These are phyloP conservation scores for Ectropis crepuscularia DNA, from an alignment of 2,888 invertebrate genomes.

Conservation along the genomic window DNA sequence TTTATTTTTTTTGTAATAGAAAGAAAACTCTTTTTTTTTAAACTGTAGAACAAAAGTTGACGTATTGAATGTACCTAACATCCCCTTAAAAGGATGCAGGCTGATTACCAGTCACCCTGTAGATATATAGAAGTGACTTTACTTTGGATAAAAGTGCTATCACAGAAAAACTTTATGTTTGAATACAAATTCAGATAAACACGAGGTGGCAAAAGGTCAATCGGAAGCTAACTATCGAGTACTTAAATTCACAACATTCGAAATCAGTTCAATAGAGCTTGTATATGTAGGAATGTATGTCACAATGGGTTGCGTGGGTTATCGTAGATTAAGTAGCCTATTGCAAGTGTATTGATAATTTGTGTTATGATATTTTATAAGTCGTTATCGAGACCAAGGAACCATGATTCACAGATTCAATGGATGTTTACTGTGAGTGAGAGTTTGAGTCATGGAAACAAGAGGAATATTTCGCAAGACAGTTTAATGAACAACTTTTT, in stretches of 20 bases:
- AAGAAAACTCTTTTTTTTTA: too few species aligned
- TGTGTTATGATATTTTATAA: conserved; percentile 23
- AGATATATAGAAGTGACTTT: too few species aligned
- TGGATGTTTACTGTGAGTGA: conserved; percentile 7
- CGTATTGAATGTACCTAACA: too few species aligned
- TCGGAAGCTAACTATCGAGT: conserved; percentile 8
- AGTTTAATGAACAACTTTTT: too few species aligned
- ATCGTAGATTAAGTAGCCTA: conserved; percentile 13
- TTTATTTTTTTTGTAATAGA: too few species aligned
- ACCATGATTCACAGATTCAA: conserved; percentile 21
- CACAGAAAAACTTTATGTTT: too few species aligned
- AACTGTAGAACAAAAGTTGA: too few species aligned
- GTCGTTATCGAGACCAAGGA: conserved; percentile 26
- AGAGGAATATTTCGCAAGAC: conserved; percentile 13
- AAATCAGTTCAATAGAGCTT: conserved; percentile 16
- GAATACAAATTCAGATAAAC: too few species aligned
- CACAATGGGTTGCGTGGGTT: conserved; percentile 18
- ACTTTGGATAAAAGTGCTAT: too few species aligned
- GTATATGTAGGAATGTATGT: conserved; percentile 15
- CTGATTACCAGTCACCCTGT: too few species aligned
- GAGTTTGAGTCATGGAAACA: conserved; percentile 21
- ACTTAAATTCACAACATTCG: conserved; percentile 8
- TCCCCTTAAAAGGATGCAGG: too few species aligned
- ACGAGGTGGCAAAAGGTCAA: conserved; percentile 7
- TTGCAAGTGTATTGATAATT: conserved; percentile 12